These are phyloP conservation scores for Cyprinodon diabolis DNA, from an alignment of 2,797 vertebrate genomes.

Conservation along the genomic window DNA sequence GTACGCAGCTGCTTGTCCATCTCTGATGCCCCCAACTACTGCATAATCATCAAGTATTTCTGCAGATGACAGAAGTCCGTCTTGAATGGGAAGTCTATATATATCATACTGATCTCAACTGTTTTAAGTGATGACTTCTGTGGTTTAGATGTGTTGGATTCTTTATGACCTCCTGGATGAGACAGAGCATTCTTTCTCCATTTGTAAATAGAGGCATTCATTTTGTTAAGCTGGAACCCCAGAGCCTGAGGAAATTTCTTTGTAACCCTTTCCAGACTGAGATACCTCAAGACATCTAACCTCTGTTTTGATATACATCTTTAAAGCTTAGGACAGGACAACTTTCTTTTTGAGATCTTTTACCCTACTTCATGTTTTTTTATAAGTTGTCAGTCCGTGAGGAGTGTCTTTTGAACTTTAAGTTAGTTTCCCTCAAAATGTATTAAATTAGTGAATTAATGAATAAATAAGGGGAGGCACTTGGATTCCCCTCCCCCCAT, in stretches of 20 bases:
- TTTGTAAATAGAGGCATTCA: too few species aligned
- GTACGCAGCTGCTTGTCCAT: too few species aligned
- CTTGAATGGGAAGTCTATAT: too few species aligned
- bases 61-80: too few species aligned
- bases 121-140: neutral
- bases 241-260: too few species aligned
- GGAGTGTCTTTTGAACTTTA: neutral
- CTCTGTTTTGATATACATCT: too few species aligned
- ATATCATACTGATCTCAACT: neutral
- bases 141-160: neutral
- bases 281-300: too few species aligned
- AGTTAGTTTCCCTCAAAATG: neutral
- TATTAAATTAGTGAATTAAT: neutral
- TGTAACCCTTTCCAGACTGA: too few species aligned
- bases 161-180: neutral
- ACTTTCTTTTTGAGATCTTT: neutral
- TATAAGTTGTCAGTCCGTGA: neutral
- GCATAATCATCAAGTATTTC: too few species aligned
- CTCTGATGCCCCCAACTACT: too few species aligned
- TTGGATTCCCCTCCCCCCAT: neutral
- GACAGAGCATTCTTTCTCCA: neutral
- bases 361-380: neutral
- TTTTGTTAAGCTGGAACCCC: too few species aligned
- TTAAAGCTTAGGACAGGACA: too few species aligned
- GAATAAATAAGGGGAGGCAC: neutral